Evolutionary conservation across 2,113 vertebrate species (phyloP), one percentile per base, ranked within the genome.

Genomic region (Rhadina sibilatrix): DNA sequence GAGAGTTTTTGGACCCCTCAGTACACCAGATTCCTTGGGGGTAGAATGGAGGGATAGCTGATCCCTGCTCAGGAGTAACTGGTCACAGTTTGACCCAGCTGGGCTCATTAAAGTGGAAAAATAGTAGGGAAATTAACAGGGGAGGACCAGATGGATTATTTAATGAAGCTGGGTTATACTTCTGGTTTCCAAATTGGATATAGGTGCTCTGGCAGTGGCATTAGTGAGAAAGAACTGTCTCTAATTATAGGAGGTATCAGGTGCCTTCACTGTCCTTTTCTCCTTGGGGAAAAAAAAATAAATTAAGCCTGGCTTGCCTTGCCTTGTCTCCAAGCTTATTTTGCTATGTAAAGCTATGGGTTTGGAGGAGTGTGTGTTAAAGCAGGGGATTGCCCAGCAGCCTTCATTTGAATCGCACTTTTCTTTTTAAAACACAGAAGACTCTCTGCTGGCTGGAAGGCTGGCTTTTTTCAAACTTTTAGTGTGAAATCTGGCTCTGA

Each of bases 221-320:
- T 60, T 46, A 77, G 21, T 38, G 52, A 50, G 83, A 46, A 89
- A 65, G 59, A 92, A 33, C 72, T 60, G 27, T 28, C 69, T 95
- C 69, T 94, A 94, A 92, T 90, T 94, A 93, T 83, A 93, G 93
- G 65, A 72, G 35, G 30, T 92, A 78, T 87, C 86, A 92, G 83
- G 91, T 96, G 89, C 80, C 72, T 90, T 69, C 35, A 63, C 33
- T 92, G 90, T 60, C 89, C 76, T 88, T 94, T 93, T 95, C 86
- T 86, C 83, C 95, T 94, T 95, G 91, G 4, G 23, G n/a, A 7
- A 37, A 75, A 77, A 70, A 49, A 74, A 83, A 57, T 15, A 80
- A 81, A 71, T 64, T 50, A 90, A 59, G 10, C 38, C n/a, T 49
- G 57, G 3, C 49, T n/a, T 63, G 38, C 4, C 57, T 71, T 1